These are phyloP conservation scores for Rhagonycha lutea DNA, from an alignment of 2,888 invertebrate species.

Conservation along the genomic window DNA sequence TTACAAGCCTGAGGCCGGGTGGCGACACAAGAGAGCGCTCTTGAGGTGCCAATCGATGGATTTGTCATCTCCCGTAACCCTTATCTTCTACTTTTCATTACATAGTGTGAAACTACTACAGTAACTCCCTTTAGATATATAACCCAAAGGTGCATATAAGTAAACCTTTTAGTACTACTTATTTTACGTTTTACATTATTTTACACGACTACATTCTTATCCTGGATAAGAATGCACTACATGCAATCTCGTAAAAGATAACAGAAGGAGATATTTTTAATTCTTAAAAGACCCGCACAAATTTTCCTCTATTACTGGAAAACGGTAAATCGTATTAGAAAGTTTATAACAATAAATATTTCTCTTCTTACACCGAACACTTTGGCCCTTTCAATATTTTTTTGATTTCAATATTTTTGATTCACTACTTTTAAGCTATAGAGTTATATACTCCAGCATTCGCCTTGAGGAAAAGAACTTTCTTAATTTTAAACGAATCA, in stretches of 20 bases:
- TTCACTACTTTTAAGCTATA: too few species aligned
- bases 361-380: too few species aligned
- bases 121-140: conserved; percentile 19
- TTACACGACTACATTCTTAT: not conserved
- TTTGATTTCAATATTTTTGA: too few species aligned
- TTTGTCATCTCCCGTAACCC: conserved; percentile 20
- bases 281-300: not conserved
- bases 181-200: not conserved
- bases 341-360: too few species aligned
- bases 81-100: conserved; percentile 25
- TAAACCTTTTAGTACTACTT: not conserved
- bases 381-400: too few species aligned
- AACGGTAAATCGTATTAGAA: too few species aligned
- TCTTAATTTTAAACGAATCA: too few species aligned
- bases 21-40: conserved; percentile 32
- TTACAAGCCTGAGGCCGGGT: conserved; percentile 38
- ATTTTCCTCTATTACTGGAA: too few species aligned
- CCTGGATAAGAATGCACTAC: not conserved
- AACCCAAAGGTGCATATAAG: not conserved
- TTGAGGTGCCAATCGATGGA: conserved; percentile 33
- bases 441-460: too few species aligned
- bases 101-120: conserved; percentile 26
- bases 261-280: not conserved
- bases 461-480: too few species aligned
- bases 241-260: not conserved